These are phyloP conservation scores for Stomatorhinus ivindoensis DNA, from an alignment of 2,113 vertebrate species.

Conservation along the genomic window DNA sequence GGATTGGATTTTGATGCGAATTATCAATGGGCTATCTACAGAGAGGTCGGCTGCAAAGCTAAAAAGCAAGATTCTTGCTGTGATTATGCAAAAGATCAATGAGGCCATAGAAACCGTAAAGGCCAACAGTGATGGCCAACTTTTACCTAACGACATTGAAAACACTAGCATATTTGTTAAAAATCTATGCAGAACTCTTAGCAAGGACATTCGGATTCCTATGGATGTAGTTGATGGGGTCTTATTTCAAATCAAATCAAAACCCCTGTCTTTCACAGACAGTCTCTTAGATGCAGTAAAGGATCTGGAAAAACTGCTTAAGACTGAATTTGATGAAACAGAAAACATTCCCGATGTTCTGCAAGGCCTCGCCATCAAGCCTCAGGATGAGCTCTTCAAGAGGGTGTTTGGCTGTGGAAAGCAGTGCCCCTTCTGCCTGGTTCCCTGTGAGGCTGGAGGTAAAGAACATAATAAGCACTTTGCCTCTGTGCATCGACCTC, in stretches of 20 bases:
- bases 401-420: constrained; percentile 57
- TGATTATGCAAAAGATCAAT: constrained; percentile 19
- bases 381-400: constrained; percentile 45
- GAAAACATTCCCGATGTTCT: constrained; percentile 24
- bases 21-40: neutral
- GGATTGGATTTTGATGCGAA: constrained; percentile 26
- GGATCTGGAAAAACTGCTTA: constrained; percentile 30
- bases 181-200: constrained; percentile 23
- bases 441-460: constrained; percentile 53
- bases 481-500: constrained; percentile 39
- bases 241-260: constrained; percentile 36
- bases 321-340: neutral
- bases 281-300: constrained; percentile 26
- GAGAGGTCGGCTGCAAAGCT: constrained; percentile 19
- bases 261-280: constrained; percentile 39
- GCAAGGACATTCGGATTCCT: constrained; percentile 31
- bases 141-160: constrained; percentile 21
- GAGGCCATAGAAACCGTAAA: neutral
- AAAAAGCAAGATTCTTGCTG: constrained; percentile 1
- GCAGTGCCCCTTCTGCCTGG: constrained; percentile 56
- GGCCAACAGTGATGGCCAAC: neutral
- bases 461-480: constrained; percentile 37
- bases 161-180: constrained; percentile 23
- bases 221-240: constrained; percentile 15
- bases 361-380: constrained; percentile 24